Evolutionary conservation across 2,113 vertebrate species (phyloP), one percentile per base, ranked within the genome.

Genomic region (Perccottus glenii): DNA sequence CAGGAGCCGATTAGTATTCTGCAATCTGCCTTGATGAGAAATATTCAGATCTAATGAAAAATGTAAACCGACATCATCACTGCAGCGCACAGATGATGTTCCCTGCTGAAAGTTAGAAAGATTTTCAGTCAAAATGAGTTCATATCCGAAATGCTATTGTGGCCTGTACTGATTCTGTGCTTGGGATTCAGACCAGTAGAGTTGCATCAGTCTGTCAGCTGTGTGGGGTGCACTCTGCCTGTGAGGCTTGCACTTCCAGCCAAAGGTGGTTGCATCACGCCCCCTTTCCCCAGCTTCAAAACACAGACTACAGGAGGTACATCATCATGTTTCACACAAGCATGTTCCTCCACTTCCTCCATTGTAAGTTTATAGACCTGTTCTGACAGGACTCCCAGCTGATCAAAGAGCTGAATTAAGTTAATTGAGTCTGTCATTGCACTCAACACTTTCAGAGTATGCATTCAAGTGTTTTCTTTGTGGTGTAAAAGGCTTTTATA

Each of bases 231-330:
- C 19, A 27, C 7, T 14, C 36, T 45, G 14, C 2, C 6, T 55
- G 40, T 64, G 77, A 60, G 64, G 56, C 60, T 86, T 88, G 75
- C 72, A 60, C 12, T 44, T 27, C 15, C 35, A 38, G 40, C 32
- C 70, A 64, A 49, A 82, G 64, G 49, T 60, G 60, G 74, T 87
- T 90, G 71, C 85, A 76, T 91, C 86, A 88, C 7, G 57, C 64
- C 60, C 12, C 7, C 55, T 70, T 44, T 3, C 27, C 9, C 57
- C 51, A 66, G 49, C 36, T 66, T 62, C 62, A 67, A 27, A 7
- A 43, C 12, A 43, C 32, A 15, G 49, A 35, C 43, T 51, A 40
- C 4, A 32, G 38, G 1, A 61, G 4, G 63, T 12, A 27, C 14
- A 40, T 55, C 16, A 62, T 57, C 27, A 27, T 58, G 27, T 60